phyloP scores from a whole-genome alignment of 2,888 invertebrate genomes.

The Venusia cambrica region DNA sequence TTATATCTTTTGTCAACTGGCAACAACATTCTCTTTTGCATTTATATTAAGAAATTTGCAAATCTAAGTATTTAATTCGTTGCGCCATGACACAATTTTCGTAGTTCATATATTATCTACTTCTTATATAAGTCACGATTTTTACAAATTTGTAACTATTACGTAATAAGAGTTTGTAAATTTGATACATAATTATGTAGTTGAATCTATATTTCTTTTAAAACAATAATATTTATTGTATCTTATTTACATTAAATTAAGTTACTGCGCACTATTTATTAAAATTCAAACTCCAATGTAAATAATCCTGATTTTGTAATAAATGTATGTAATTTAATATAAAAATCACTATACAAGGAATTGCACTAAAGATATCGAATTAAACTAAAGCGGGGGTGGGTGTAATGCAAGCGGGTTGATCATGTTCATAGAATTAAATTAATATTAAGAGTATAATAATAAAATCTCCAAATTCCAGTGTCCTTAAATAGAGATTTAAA shows the following conservation, averaged over 20 bases:
- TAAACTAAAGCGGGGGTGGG: conserved; percentile 5
- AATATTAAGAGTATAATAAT: conserved; percentile 10
- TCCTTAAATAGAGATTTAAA: conserved; percentile 20
- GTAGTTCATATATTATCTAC: conserved; percentile 19
- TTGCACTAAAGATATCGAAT: conserved; percentile 19
- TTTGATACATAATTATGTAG: conserved; percentile 39
- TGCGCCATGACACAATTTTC: conserved; percentile 11
- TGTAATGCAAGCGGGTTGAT: conserved; percentile 10
- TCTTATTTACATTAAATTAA: not conserved
- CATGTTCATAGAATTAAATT: conserved; percentile 6
- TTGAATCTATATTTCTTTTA: conserved; percentile 19
- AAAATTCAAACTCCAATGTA: conserved; percentile 15
- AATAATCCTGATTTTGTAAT: conserved; percentile 19
- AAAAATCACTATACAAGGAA: conserved; percentile 21
- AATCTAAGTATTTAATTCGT: not conserved
- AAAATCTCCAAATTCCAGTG: conserved; percentile 19
- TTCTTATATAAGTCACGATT: conserved; percentile 30
- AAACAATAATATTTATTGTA: conserved; percentile 2
- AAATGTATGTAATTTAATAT: conserved; percentile 17
- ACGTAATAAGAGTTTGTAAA: conserved; percentile 38
- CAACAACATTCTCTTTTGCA: too few relatives aligned
- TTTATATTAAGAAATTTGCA: conserved; percentile 8
- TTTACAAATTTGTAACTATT: conserved; percentile 25
- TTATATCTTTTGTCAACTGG: too few relatives aligned
- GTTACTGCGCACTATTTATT: conserved; percentile 16